These are phyloP conservation scores for Lates calcarifer DNA, from an alignment of 2,113 vertebrate genomes.

Conservation along the genomic window DNA sequence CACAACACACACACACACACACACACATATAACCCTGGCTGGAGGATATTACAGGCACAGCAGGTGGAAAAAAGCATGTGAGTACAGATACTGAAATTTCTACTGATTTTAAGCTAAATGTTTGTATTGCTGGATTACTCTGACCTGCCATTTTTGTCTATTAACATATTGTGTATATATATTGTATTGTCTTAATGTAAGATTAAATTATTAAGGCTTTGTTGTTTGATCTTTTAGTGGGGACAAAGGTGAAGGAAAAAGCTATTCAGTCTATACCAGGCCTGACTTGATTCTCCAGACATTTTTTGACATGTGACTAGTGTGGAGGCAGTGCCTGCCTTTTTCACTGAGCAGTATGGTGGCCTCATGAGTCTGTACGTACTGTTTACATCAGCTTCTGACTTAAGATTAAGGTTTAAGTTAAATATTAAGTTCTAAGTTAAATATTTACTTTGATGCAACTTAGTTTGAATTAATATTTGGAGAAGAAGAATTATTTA, in stretches of 20 bases:
- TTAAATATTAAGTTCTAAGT: background rate
- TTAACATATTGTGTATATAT: background rate
- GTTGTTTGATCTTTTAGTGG: background rate
- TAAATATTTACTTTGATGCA: background rate
- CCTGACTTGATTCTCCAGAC: background rate
- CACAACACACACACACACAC: constrained; percentile 17
- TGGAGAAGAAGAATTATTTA: constrained; percentile 10
- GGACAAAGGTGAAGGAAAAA: background rate
- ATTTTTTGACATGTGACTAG: background rate
- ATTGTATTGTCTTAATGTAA: background rate
- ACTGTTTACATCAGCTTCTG: background rate
- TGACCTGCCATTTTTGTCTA: background rate
- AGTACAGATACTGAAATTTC: constrained; percentile 49
- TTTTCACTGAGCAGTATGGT: background rate
- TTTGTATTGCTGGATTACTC: background rate
- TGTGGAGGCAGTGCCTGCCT: background rate
- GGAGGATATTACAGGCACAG: constrained; percentile 30
- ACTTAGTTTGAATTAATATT: background rate
- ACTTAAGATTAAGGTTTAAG: background rate
- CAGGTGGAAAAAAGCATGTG: constrained; percentile 53
- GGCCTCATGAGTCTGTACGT: background rate
- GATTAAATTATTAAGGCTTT: background rate
- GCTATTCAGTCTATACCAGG: background rate
- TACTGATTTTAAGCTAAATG: background rate
- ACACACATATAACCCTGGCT: background rate